Base-by-base conservation (phyloP, 2,888 invertebrate species). In the Vannuccia rotundouncinata region DNA sequence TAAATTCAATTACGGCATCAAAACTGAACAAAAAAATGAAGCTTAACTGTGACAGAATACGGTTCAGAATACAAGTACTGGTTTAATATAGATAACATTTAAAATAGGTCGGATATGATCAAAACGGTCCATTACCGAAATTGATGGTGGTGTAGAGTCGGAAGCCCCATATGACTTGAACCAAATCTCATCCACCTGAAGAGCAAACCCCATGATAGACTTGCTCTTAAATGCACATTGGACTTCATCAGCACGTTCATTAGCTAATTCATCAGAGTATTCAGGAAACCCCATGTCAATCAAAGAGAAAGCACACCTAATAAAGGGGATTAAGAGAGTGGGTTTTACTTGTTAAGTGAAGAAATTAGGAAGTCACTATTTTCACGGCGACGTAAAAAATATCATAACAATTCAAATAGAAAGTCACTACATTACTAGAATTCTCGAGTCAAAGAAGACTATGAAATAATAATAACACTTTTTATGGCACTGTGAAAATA, bases 141-240 rank as follows among this genome's bases (percentile, higher is more conserved):
- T 45, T 45, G 45, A 45, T 5, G 25, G 66, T 13, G 66, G 10
- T 5, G 66, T 22, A 17, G 66, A 5, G 22, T 66, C 25, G 5
- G 5, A 27, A 5, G 22, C 5, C 13, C 2, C 5, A 27, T 22
- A 66, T 5, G 66, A 66, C 66, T 66, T 66, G 66, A 66, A 66
- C 66, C 66, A 66, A 22, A 66, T 66, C 22, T 66, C 66, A 66
- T 66, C 66, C 17, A 66, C 66, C 22, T 66, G 66, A 2, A 66
- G 10, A 5, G 10, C 22, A 22, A 66, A 66, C 22, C 66, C 66
- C 66, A 66, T 66, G 22, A 66, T 5, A 2, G 66, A n/a, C 66
- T 66, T 66, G 25, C 17, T n/a, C 25, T 66, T 66, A 22, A 66
- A 66, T 5, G 66, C 5, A 2, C 22, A 5, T 22, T 66, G 66